Evolutionary conservation across 2,797 vertebrate genomes (phyloP).

Genomic region (Enteromius treurensis): DNA sequence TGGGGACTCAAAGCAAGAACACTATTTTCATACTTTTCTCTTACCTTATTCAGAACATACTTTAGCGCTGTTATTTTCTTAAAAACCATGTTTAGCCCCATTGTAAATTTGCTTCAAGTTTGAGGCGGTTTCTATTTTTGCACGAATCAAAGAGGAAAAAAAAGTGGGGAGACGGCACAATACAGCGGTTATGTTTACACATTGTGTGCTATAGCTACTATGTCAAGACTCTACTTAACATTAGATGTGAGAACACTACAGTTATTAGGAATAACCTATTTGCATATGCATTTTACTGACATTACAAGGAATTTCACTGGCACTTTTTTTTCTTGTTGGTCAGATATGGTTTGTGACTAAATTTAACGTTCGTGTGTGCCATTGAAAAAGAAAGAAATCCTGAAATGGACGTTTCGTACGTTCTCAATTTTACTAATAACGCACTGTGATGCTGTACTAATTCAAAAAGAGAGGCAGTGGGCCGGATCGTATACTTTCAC

Average conservation of each 20-base stretch:
- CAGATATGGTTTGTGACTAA: neutral
- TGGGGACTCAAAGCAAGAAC: slow-evolving; percentile 83
- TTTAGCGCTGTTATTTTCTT: slow-evolving; percentile 90
- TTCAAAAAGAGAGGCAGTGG: neutral
- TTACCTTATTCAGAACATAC: slow-evolving; percentile 89
- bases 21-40: slow-evolving; percentile 99
- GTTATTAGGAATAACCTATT: slow-evolving; percentile 1
- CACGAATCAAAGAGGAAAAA: slow-evolving; percentile 77
- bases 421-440: slow-evolving; percentile 3
- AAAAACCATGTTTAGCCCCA: slow-evolving; percentile 81
- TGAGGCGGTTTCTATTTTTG: slow-evolving; percentile 84
- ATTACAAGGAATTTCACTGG: slow-evolving; percentile 62
- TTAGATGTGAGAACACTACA: slow-evolving; percentile 52
- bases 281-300: slow-evolving; percentile 41
- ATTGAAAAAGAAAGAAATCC: neutral
- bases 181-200: slow-evolving; percentile 68
- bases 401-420: neutral
- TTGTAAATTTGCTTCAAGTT: slow-evolving; percentile 80
- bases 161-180: slow-evolving; percentile 59
- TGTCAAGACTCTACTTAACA: slow-evolving; percentile 4
- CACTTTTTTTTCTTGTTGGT: slow-evolving; percentile 61
- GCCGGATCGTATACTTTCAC: slow-evolving; percentile 51
- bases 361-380: slow-evolving; percentile 13
- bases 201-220: slow-evolving; percentile 46
- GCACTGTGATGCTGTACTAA: slow-evolving; percentile 50